Evolutionary conservation across 1,140 invertebrate genomes (phyloP).

Genomic region (Drosophila punjabiensis): DNA sequence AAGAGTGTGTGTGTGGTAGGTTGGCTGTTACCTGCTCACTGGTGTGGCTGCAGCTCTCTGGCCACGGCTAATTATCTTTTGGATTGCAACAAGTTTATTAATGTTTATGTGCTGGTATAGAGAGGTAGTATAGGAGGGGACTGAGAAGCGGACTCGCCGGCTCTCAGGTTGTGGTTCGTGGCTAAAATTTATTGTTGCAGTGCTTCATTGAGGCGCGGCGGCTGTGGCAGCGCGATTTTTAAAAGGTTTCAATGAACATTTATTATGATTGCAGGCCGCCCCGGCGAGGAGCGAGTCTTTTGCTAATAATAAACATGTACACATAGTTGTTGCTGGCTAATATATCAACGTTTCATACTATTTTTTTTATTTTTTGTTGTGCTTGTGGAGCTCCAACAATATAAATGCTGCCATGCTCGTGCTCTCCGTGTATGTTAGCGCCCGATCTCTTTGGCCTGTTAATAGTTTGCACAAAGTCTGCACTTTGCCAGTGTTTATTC

Average conservation of each 20-base stretch:
- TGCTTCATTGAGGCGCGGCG: constrained; percentile 77
- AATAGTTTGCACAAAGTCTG: constrained; percentile 57
- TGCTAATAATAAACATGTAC: constrained; percentile 62
- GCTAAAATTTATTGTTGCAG: constrained; percentile 79
- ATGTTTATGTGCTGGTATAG: constrained; percentile 70
- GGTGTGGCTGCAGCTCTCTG: constrained; percentile 60
- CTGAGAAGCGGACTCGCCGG: background rate
- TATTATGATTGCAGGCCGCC: constrained; percentile 77
- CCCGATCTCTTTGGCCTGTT: constrained; percentile 30
- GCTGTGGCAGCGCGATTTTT: constrained; percentile 70
- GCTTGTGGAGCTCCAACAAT: constrained; percentile 34
- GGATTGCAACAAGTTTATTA: constrained; percentile 84
- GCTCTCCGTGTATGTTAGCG: constrained; percentile 24
- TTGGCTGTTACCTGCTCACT: constrained; percentile 25
- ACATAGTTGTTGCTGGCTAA: constrained; percentile 51
- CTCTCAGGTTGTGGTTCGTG: constrained; percentile 43
- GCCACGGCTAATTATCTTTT: constrained; percentile 81
- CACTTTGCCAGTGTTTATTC: constrained; percentile 49
- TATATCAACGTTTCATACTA: constrained; percentile 59
- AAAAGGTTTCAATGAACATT: constrained; percentile 84
- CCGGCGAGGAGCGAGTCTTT: constrained; percentile 15
- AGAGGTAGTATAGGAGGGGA: constrained; percentile 2
- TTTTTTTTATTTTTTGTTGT: background rate
- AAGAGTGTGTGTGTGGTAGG: constrained; percentile 22
- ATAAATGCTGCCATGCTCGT: constrained; percentile 52